These are phyloP conservation scores for Tinea trinotella DNA, from an alignment of 2,888 invertebrate genomes.

Conservation along the genomic window DNA sequence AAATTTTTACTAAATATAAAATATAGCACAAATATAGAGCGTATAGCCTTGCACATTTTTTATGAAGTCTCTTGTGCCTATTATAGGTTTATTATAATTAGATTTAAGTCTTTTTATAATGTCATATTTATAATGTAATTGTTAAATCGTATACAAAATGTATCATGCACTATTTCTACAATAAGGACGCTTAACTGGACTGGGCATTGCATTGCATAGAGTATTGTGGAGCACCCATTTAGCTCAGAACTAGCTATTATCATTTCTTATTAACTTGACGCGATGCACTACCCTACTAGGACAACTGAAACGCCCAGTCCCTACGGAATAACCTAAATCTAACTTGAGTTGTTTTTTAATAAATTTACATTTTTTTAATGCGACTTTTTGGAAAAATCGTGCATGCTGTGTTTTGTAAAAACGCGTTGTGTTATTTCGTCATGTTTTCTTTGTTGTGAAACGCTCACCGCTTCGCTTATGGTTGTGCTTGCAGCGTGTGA, in stretches of 20 bases:
- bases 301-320: too few species aligned
- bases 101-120: slow-evolving; percentile 13
- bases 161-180: not conserved
- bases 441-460: not conserved
- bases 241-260: too few species aligned
- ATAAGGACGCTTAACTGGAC: not conserved
- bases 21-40: not conserved
- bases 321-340: too few species aligned
- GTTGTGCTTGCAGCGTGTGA: slow-evolving; percentile 9
- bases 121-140: slow-evolving; percentile 16
- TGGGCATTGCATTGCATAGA: too few species aligned
- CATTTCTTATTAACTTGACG: too few species aligned
- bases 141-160: too few species aligned
- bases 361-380: too few species aligned
- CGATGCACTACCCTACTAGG: too few species aligned
- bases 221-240: too few species aligned
- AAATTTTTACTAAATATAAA: slow-evolving; percentile 1
- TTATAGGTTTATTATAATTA: slow-evolving; percentile 27
- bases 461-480: slow-evolving; percentile 16
- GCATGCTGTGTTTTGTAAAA: too few species aligned
- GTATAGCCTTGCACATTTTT: slow-evolving; percentile 38
- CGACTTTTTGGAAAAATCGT: too few species aligned
- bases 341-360: too few species aligned
- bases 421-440: not conserved
- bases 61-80: slow-evolving; percentile 67